Evolutionary conservation across 1,140 invertebrate species (phyloP), one percentile per base, ranked within the genome.

Genomic region (Lasioglossum baleicum): DNA sequence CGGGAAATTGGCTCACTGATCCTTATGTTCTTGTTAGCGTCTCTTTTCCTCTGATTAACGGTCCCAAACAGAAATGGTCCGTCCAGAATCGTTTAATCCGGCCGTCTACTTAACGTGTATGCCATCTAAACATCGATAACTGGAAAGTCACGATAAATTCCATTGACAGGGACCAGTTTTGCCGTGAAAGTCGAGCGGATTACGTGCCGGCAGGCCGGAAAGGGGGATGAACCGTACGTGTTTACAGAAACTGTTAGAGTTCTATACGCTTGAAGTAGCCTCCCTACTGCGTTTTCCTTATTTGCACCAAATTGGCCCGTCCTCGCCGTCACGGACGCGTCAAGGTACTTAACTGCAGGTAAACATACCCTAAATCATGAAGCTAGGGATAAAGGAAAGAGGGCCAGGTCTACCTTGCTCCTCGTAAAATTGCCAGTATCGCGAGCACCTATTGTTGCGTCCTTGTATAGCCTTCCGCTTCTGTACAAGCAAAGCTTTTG

Each of bases 331-430:
- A 82, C 75, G 74, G 80, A 84, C 82, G 66, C 74, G 87, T 85
- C 84, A 84, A 75, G 82, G 82, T 89, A 85, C 83, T 88, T 87
- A 89, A 82, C 48, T 84, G 77, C 87, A 88, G 87, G 87, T 89
- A 88, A 88, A 88, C 84, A 85, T 84, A 86, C 82, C 84, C 81
- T 88, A 89, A 89, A 89, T 89, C 85, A 88, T n/a, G 71, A 66
- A 66, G 58, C 31, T 13, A 44, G 51, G 51, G 56, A 35, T 7
- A 44, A 53, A 17, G 68, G 74, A 51, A 44, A 51, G 48, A 42
- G 70, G 69, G 67, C 65, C 53, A 31, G 51, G 58, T 40, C 26
- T 60, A 78, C 77, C 74, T 83, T 82, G 66, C 81, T 84, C 40
- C 65, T 82, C 72, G 79, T 82, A 83, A 83, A 85, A 82, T 66